These are phyloP conservation scores for Geotrupes spiniger DNA, from an alignment of 2,888 invertebrate genomes.

Conservation along the genomic window DNA sequence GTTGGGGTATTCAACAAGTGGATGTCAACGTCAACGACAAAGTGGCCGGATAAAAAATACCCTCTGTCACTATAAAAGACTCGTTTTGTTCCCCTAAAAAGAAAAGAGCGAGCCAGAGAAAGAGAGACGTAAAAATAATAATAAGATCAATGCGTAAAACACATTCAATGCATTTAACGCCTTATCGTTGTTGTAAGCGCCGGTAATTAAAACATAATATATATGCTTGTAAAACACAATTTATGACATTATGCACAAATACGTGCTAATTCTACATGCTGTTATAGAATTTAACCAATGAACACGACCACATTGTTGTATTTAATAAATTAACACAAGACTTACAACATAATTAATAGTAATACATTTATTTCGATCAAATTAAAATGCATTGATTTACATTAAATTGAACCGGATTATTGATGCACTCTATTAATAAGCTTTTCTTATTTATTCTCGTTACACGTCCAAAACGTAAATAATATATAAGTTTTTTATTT, in stretches of 20 bases:
- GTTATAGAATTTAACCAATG: conserved; percentile 1
- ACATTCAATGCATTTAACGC: conserved; percentile 1
- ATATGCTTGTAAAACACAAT: conserved; percentile 3
- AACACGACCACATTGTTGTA: background rate
- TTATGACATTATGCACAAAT: conserved; percentile 7
- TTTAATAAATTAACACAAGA: no score
- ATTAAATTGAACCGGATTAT: no score
- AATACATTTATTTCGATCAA: no score
- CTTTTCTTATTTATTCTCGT: no score
- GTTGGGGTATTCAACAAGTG: conserved; percentile 37
- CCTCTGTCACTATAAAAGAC: conserved; percentile 49
- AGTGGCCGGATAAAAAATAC: conserved; percentile 52
- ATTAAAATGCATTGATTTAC: no score
- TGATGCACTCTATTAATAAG: no score
- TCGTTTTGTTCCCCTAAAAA: conserved; percentile 25
- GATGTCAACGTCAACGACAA: conserved; percentile 50
- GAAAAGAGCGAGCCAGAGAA: background rate
- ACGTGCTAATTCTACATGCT: conserved; percentile 4
- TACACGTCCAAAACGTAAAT: no score
- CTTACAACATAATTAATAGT: no score
- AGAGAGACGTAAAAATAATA: conserved; percentile 1
- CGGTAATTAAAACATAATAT: conserved; percentile 5
- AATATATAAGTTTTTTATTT: no score
- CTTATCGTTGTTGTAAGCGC: background rate
- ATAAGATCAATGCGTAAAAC: background rate